These are phyloP conservation scores for Pseudachorutes palmiensis DNA, from an alignment of 1,140 invertebrate genomes.

Conservation along the genomic window DNA sequence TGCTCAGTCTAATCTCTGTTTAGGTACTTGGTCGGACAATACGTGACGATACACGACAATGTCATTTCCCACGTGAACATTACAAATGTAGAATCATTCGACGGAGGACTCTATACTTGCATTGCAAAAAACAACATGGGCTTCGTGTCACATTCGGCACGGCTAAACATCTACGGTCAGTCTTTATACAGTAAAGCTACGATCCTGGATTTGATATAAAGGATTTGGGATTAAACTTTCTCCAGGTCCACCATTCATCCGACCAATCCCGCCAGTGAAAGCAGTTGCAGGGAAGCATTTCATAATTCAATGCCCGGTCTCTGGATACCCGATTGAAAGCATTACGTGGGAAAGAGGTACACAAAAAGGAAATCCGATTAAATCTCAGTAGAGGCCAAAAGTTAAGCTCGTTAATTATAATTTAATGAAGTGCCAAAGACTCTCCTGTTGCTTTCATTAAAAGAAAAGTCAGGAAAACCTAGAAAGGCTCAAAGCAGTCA, in stretches of 20 bases:
- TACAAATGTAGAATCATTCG: constrained; percentile 73
- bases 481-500: no score
- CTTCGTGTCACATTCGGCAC: constrained; percentile 64
- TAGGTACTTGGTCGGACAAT: constrained; percentile 65
- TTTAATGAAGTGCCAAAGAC: no score
- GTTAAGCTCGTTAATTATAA: no score
- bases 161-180: constrained; percentile 79
- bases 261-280: constrained; percentile 72
- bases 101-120: constrained; percentile 85
- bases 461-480: constrained; percentile 13
- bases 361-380: constrained; percentile 34
- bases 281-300: constrained; percentile 72
- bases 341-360: constrained; percentile 51
- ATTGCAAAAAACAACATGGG: constrained; percentile 72
- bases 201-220: not conserved
- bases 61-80: constrained; percentile 93
- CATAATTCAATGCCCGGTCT: constrained; percentile 72
- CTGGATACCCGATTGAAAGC: constrained; percentile 50
- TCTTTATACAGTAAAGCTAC: not conserved
- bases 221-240: constrained; percentile 9
- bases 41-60: constrained; percentile 81
- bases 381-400: no score
- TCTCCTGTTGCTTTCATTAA: constrained; percentile 7
- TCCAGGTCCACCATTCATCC: constrained; percentile 70
- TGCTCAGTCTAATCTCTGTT: not conserved